Evolutionary conservation across 2,113 vertebrate genomes (phyloP).

Genomic region (Genyomyrus donnyi): DNA sequence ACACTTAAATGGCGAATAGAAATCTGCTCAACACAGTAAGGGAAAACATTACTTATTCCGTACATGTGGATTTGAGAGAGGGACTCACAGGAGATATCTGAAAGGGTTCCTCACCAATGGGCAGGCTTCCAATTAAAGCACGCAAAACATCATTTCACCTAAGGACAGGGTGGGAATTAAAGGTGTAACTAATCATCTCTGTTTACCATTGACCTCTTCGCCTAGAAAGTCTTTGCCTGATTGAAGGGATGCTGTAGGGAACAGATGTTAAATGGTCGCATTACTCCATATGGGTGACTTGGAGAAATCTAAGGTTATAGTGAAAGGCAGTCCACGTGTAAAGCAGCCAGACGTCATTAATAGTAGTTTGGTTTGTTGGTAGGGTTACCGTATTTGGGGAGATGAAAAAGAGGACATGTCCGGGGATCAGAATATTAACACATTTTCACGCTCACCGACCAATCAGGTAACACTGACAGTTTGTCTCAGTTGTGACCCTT

Average conservation of each 20-base stretch:
- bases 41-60: not conserved
- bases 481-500: slow-evolving; percentile 7
- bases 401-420: too few relatives aligned
- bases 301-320: not conserved
- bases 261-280: not conserved
- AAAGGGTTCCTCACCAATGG: not conserved
- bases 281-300: not conserved
- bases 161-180: not conserved
- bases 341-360: not conserved
- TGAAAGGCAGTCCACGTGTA: not conserved
- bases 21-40: not conserved
- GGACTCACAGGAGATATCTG: not conserved
- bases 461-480: not conserved
- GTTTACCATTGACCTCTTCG: not conserved
- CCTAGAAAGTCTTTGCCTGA: not conserved
- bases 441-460: too few relatives aligned
- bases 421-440: too few relatives aligned
- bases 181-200: not conserved
- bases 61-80: not conserved
- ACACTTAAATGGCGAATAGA: not conserved
- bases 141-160: not conserved
- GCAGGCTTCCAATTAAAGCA: not conserved
- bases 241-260: not conserved
- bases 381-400: too few relatives aligned
- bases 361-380: not conserved